phyloP scores from a whole-genome alignment of 2,113 vertebrate species.

The Perca fluviatilis region DNA sequence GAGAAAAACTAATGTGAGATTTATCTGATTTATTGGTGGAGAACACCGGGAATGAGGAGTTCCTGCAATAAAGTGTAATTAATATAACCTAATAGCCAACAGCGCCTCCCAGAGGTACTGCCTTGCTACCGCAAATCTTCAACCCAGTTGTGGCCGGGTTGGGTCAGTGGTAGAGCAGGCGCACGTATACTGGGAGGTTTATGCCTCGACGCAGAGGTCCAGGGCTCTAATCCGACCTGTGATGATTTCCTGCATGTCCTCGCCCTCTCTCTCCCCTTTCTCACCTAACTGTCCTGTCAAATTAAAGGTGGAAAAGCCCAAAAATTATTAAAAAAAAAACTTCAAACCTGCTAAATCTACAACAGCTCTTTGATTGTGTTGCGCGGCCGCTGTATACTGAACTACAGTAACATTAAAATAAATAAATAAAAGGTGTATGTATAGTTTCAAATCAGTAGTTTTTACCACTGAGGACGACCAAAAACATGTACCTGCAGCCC shows the following conservation, averaged over 20 bases:
- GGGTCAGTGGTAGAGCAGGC: too few relatives aligned
- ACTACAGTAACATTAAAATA: background rate
- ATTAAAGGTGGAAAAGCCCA: too few relatives aligned
- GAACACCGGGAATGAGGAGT: background rate
- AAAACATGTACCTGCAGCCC: background rate
- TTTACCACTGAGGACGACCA: background rate
- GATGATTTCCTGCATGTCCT: too few relatives aligned
- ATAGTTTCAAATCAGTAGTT: background rate
- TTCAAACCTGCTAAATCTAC: background rate
- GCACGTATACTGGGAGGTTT: too few relatives aligned
- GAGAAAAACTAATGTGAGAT: background rate
- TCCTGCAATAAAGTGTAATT: background rate
- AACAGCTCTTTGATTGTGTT: background rate
- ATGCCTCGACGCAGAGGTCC: too few relatives aligned
- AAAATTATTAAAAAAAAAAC: too few relatives aligned
- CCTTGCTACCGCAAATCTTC: slow-evolving; percentile 24
- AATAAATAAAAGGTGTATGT: background rate
- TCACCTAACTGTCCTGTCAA: too few relatives aligned
- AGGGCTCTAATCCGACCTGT: too few relatives aligned
- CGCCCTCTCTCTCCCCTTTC: too few relatives aligned
- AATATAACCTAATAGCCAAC: slow-evolving; percentile 25
- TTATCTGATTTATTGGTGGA: slow-evolving; percentile 1
- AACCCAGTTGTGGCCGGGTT: background rate
- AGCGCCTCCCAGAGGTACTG: slow-evolving; percentile 48
- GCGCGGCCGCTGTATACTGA: background rate